Conservation (phyloP, 2,113 vertebrate genomes). For the Oophaga pumilio region DNA sequence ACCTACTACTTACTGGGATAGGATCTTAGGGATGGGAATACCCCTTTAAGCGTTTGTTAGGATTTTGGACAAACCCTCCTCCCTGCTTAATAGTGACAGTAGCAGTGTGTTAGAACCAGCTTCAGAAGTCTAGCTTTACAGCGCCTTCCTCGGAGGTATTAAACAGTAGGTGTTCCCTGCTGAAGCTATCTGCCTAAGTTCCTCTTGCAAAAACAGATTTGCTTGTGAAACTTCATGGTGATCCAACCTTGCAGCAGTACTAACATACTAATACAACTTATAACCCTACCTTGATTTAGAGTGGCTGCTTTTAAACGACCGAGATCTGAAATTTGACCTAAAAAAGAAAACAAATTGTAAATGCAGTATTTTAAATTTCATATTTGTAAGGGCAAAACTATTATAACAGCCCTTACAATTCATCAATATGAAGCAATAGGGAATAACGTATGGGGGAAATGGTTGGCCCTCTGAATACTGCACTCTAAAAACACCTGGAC, state of each 20-base stretch:
- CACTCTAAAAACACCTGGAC: too few relatives aligned
- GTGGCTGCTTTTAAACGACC: conserved; percentile 88
- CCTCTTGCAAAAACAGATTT: too few relatives aligned
- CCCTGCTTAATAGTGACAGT: too few relatives aligned
- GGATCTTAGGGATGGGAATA: too few relatives aligned
- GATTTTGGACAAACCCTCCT: too few relatives aligned
- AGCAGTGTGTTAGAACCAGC: too few relatives aligned
- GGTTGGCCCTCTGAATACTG: too few relatives aligned
- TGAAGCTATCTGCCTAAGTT: background rate
- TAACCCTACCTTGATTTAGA: conserved; percentile 82
- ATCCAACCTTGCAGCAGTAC: background rate
- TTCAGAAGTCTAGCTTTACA: too few relatives aligned
- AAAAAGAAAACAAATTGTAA: conserved; percentile 7
- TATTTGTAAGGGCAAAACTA: background rate
- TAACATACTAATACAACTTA: background rate
- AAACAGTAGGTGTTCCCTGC: background rate
- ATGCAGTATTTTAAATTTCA: background rate
- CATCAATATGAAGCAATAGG: background rate
- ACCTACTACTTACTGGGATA: too few relatives aligned
- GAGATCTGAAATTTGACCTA: conserved; percentile 76
- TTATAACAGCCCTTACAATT: background rate
- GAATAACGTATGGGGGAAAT: background rate
- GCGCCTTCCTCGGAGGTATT: background rate
- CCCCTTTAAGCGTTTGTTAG: too few relatives aligned
- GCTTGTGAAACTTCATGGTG: background rate